Percentiles rank a stretch among this genome's conserved stretches.
phyloP scores from a whole-genome alignment of 2,888 invertebrate species.

The Alsophila aescularia region DNA sequence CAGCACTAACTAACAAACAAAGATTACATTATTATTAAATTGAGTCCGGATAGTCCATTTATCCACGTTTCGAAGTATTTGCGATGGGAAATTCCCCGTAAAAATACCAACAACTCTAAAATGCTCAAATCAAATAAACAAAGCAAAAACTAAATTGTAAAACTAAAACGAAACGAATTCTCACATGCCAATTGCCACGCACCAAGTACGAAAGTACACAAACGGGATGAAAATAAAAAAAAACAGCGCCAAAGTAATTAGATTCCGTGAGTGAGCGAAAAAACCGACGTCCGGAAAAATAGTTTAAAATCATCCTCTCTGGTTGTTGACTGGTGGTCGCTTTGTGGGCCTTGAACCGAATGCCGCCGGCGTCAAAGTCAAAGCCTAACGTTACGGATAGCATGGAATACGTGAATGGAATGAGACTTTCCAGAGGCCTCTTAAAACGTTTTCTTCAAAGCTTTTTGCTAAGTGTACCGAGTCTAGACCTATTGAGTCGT shows the following conservation, averaged over 20 bases:
- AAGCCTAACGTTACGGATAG: conserved; percentile 6
- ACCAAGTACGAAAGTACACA: conserved; percentile 20
- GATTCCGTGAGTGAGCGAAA: conserved; percentile 33
- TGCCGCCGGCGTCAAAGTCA: conserved; percentile 17
- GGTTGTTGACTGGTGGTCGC: conserved; percentile 12
- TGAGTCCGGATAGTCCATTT: too few relatives aligned
- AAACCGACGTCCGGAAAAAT: conserved; percentile 27
- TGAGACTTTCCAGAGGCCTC: conserved; percentile 10
- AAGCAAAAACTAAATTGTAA: neutral
- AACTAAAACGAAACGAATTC: conserved; percentile 1
- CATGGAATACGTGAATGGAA: conserved; percentile 14
- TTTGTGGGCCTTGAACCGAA: conserved; percentile 4
- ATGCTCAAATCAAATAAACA: neutral
- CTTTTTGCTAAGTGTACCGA: conserved; percentile 2
- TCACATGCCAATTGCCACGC: conserved; percentile 3
- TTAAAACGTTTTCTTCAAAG: conserved; percentile 13
- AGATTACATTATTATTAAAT: too few relatives aligned
- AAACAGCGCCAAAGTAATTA: conserved; percentile 36
- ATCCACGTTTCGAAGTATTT: too few relatives aligned
- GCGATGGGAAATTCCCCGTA: too few relatives aligned
- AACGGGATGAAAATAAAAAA: conserved; percentile 21
- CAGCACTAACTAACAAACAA: too few relatives aligned
- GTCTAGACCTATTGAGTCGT: neutral
- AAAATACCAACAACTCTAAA: too few relatives aligned
- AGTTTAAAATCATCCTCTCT: conserved; percentile 23